Percentiles rank a stretch among this genome's conserved stretches.
Conservation (phyloP, 2,797 vertebrate genomes). For the Percopsis omiscomaycus region DNA sequence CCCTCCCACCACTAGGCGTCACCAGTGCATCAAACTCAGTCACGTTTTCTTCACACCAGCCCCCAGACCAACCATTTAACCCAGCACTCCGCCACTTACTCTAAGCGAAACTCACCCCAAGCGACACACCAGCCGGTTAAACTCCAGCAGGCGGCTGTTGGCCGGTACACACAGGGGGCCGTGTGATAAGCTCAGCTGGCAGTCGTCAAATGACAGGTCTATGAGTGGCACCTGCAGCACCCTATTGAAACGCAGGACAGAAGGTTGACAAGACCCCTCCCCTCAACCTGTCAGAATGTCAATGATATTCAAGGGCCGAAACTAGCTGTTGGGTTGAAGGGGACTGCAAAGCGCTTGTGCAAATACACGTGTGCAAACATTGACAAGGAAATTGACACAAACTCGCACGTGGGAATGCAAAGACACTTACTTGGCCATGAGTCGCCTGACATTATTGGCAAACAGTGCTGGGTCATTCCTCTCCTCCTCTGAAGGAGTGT, state of each 20-base stretch:
- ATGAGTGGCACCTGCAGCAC: conserved; percentile 85
- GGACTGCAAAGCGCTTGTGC: not conserved
- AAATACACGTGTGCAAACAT: not conserved
- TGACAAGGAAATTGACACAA: not conserved
- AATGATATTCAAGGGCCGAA: no score
- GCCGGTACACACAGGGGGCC: conserved; percentile 85
- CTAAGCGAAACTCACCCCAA: conserved; percentile 89
- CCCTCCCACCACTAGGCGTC: conserved; percentile 36
- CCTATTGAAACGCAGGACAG: conserved; percentile 60
- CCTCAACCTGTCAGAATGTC: no score
- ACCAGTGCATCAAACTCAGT: conserved; percentile 13
- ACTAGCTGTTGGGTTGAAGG: not conserved
- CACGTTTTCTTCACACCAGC: no score
- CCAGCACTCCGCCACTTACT: conserved; percentile 77
- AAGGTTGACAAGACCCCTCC: not conserved
- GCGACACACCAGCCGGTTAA: conserved; percentile 84
- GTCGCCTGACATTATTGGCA: conserved; percentile 86
- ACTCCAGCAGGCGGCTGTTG: conserved; percentile 85
- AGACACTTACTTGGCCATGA: conserved; percentile 79
- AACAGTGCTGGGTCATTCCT: conserved; percentile 86
- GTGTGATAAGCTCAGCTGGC: conserved; percentile 85
- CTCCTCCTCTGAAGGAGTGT: conserved; percentile 89
- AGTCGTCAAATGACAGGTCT: conserved; percentile 92
- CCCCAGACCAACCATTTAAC: conserved; percentile 21
- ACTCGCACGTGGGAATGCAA: not conserved